Percentiles rank a stretch among this genome's conserved stretches.
These are phyloP conservation scores for Lycocerus yunnanus DNA, from an alignment of 2,888 invertebrate genomes.

Conservation along the genomic window DNA sequence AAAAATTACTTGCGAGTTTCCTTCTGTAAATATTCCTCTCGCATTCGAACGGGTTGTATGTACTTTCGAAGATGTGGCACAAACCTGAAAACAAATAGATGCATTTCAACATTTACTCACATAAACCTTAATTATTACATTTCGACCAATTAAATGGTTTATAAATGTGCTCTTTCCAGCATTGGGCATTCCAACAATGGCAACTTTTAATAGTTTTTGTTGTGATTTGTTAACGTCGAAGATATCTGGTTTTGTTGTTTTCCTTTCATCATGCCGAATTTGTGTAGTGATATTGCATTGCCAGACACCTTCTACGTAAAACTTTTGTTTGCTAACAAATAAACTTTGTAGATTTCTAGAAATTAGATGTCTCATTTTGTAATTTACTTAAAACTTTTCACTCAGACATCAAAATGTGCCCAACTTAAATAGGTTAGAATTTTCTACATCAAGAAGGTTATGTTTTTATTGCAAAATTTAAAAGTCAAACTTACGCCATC, in stretches of 20 bases:
- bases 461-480: too few species aligned
- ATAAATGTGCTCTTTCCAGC: conserved; percentile 95
- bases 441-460: not conserved
- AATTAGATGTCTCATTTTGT: not conserved
- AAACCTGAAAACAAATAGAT: conserved; percentile 64
- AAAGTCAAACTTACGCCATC: not conserved
- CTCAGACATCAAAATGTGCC: not conserved
- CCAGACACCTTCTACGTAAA: not conserved
- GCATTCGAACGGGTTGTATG: conserved; percentile 84
- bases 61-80: conserved; percentile 87
- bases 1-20: conserved; percentile 86
- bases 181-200: conserved; percentile 92
- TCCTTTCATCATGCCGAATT: not conserved
- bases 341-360: not conserved
- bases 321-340: not conserved
- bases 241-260: not conserved
- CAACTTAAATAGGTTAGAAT: not conserved
- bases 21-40: conserved; percentile 73
- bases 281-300: not conserved
- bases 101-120: not conserved
- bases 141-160: conserved; percentile 80
- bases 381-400: not conserved
- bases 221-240: not conserved
- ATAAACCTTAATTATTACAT: conserved; percentile 59
- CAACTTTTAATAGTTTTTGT: conserved; percentile 61